Conservation (phyloP, 1,140 invertebrate species). For the Psix sp. region DNA sequence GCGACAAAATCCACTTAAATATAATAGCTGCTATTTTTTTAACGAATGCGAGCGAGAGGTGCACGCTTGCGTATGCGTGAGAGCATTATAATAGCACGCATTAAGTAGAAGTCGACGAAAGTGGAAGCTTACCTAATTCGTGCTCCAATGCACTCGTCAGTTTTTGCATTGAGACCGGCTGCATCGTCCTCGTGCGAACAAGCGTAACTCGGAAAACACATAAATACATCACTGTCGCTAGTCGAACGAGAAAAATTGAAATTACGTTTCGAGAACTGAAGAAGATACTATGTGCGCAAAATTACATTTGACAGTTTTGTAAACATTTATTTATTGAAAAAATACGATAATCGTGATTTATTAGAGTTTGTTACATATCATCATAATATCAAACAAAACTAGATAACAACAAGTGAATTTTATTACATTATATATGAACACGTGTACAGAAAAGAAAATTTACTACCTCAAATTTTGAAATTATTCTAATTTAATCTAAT, state of each 20-base stretch:
- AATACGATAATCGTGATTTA: too few relatives aligned
- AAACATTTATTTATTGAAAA: too few relatives aligned
- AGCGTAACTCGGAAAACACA: constrained; percentile 12
- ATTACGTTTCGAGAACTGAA: neutral
- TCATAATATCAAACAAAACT: too few relatives aligned
- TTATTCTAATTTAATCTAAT: too few relatives aligned
- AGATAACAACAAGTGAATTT: too few relatives aligned
- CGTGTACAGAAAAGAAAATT: too few relatives aligned
- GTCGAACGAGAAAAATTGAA: too few relatives aligned
- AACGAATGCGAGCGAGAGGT: constrained; percentile 42
- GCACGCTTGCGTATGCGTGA: constrained; percentile 45
- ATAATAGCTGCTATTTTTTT: constrained; percentile 45
- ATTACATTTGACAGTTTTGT: too few relatives aligned
- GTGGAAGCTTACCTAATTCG: constrained; percentile 69
- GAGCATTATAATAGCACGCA: constrained; percentile 42
- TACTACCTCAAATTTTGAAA: too few relatives aligned
- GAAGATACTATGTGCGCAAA: too few relatives aligned
- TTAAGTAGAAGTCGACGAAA: constrained; percentile 68
- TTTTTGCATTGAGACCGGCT: constrained; percentile 49
- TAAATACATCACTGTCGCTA: neutral
- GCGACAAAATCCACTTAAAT: constrained; percentile 38
- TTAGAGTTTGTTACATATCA: too few relatives aligned
- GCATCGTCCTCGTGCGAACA: constrained; percentile 26
- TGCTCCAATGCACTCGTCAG: constrained; percentile 63
- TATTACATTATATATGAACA: too few relatives aligned